phyloP scores from a whole-genome alignment of 2,113 vertebrate species.

The Trogon melanurus region DNA sequence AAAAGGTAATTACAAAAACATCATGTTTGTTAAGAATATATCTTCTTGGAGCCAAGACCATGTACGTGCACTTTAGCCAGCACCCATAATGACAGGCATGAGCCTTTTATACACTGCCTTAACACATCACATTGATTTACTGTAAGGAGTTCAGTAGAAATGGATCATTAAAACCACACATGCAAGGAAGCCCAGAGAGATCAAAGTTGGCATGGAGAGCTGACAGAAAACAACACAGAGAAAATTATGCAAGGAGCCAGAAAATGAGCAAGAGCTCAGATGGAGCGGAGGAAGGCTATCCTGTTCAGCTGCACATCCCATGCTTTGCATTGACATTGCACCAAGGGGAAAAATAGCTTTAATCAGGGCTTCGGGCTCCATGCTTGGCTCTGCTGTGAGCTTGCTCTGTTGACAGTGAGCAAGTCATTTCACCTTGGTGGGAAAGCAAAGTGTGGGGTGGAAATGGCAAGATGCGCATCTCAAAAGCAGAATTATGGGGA shows the following conservation, averaged over 20 bases:
- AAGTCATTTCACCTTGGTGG: background rate
- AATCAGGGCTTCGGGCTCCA: background rate
- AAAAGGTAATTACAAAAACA: background rate
- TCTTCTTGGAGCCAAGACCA: background rate
- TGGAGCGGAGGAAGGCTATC: background rate
- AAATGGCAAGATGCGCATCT: background rate
- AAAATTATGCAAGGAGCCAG: background rate
- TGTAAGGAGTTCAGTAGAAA: background rate
- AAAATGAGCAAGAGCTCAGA: background rate
- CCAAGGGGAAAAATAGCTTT: background rate
- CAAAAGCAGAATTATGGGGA: background rate
- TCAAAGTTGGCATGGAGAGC: background rate
- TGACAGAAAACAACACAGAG: background rate
- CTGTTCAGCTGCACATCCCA: background rate
- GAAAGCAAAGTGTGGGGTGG: background rate
- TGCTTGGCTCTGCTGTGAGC: background rate
- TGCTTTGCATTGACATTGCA: background rate
- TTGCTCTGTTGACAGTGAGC: background rate
- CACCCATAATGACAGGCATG: background rate
- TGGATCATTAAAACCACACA: background rate
- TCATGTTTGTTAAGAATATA: background rate
- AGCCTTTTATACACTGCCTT: background rate
- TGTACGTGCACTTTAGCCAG: background rate
- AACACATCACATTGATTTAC: background rate
- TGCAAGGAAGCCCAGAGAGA: background rate